Conservation (phyloP, 2,113 vertebrate genomes). For the Hucho hucho region DNA sequence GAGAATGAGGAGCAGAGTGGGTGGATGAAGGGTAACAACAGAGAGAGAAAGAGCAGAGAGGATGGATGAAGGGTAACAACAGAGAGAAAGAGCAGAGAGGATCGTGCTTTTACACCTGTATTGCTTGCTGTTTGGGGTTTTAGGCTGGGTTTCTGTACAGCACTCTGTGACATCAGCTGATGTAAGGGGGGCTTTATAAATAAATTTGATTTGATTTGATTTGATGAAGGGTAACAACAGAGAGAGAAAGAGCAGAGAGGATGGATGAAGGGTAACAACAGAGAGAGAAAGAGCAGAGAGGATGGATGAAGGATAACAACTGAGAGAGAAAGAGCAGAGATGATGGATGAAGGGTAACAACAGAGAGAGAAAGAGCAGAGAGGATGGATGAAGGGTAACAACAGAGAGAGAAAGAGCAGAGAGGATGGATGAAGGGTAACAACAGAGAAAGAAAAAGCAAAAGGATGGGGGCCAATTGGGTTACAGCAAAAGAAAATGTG, state of each 20-base stretch:
- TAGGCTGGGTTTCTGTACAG: too few species aligned
- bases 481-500: conserved; percentile 71
- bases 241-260: background rate
- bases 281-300: background rate
- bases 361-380: too few species aligned
- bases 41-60: conserved; percentile 31
- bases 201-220: too few species aligned
- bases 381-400: too few species aligned
- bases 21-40: conserved; percentile 37
- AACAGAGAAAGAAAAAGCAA: conserved; percentile 34
- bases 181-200: too few species aligned
- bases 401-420: background rate
- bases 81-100: conserved; percentile 33
- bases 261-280: too few species aligned
- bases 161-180: too few species aligned
- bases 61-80: conserved; percentile 39
- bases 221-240: too few species aligned
- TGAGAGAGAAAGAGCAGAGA: background rate
- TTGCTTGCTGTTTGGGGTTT: too few species aligned
- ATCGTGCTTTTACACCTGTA: too few species aligned
- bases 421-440: conserved; percentile 37
- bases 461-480: conserved; percentile 55
- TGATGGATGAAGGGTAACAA: too few species aligned
- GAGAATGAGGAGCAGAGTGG: conserved; percentile 31
- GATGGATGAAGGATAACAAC: too few species aligned